phyloP scores from a whole-genome alignment of 2,113 vertebrate species.

The Psophia crepitans region DNA sequence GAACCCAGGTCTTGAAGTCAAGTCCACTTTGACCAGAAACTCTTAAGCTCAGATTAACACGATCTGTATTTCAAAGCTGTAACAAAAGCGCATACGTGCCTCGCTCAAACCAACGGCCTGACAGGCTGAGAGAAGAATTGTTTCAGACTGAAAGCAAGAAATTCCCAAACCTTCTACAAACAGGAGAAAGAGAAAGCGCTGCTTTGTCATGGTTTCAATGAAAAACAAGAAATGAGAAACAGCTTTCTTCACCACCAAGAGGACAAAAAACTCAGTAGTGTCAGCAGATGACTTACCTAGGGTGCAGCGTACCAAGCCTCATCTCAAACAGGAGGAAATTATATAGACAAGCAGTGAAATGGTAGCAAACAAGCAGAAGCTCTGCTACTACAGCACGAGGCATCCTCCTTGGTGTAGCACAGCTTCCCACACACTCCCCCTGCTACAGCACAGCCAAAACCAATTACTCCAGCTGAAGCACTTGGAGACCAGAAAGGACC shows the following conservation, averaged over 20 bases:
- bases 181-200: fast-evolving
- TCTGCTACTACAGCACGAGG: fast-evolving
- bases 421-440: neutral
- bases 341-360: neutral
- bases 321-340: neutral
- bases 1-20: neutral
- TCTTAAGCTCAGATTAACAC: neutral
- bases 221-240: neutral
- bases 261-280: fast-evolving
- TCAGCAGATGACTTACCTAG: neutral
- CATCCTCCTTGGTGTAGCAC: neutral
- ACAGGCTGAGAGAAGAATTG: neutral
- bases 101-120: neutral
- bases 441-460: neutral
- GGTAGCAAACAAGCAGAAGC: neutral
- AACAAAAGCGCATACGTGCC: neutral
- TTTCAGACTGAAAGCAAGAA: neutral
- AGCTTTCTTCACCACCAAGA: neutral
- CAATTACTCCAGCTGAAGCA: neutral
- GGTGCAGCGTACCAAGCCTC: neutral
- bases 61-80: neutral
- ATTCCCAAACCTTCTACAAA: neutral
- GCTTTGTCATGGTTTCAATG: neutral
- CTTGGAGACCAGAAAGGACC: neutral
- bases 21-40: neutral